phyloP scores from a whole-genome alignment of 2,113 vertebrate species.

The Petrocephalus microphthalmus region DNA sequence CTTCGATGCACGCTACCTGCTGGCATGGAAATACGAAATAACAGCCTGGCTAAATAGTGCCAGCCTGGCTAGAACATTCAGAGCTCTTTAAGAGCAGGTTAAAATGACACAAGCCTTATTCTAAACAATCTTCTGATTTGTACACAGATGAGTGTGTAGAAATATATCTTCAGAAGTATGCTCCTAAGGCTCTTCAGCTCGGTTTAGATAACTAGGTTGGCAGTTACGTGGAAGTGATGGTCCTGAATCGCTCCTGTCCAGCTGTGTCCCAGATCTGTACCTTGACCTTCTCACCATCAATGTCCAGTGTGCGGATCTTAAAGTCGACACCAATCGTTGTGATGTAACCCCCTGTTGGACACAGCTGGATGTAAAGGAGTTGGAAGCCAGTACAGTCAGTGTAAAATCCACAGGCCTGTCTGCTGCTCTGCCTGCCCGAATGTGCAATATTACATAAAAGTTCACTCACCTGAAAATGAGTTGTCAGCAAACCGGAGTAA shows the following conservation, averaged over 20 bases:
- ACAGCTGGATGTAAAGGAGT: background rate
- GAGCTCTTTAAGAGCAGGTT: background rate
- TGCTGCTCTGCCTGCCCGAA: background rate
- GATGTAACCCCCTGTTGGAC: constrained; percentile 67
- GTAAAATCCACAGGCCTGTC: background rate
- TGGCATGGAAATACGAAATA: background rate
- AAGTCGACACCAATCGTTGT: constrained; percentile 78
- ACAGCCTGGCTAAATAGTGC: background rate
- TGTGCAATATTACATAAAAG: background rate
- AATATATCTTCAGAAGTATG: background rate
- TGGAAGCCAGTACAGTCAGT: background rate
- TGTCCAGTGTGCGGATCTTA: constrained; percentile 71
- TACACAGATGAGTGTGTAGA: background rate
- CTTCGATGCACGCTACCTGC: background rate
- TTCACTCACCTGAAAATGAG: constrained; percentile 69
- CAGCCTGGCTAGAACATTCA: background rate
- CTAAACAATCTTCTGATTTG: background rate
- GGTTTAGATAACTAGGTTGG: background rate
- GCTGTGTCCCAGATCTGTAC: constrained; percentile 79
- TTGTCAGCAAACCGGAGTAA: constrained; percentile 74
- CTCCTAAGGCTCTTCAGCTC: background rate
- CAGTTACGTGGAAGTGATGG: constrained; percentile 72
- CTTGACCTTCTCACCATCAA: constrained; percentile 70
- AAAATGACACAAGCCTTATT: background rate
- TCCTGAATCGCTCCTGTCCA: constrained; percentile 71